Conservation (phyloP, 2,113 vertebrate genomes). For the Pionites leucogaster region DNA sequence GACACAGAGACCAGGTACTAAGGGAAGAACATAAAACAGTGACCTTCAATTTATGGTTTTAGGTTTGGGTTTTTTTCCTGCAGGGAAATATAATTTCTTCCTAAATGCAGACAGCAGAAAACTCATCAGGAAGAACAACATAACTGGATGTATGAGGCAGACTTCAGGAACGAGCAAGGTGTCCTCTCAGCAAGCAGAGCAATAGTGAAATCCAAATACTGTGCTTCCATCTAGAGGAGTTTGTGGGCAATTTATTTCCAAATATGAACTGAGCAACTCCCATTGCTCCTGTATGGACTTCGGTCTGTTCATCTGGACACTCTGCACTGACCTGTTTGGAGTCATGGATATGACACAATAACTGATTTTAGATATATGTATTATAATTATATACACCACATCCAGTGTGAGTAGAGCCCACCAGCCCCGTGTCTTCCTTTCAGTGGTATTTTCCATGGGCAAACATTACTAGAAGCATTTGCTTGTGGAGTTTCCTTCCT, state of each 20-base stretch:
- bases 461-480: background rate
- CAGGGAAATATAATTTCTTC: background rate
- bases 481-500: background rate
- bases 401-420: background rate
- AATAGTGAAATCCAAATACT: background rate
- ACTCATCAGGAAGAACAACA: background rate
- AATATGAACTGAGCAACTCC: background rate
- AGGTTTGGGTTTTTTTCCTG: background rate
- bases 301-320: background rate
- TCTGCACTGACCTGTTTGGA: rapidly evolving
- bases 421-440: rapidly evolving
- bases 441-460: background rate
- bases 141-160: rapidly evolving
- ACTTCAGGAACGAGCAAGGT: background rate
- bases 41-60: background rate
- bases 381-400: no score
- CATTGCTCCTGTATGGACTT: background rate
- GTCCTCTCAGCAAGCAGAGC: background rate
- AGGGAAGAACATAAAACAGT: background rate
- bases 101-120: background rate
- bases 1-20: background rate
- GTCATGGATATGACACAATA: background rate
- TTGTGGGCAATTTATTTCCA: background rate
- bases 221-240: conserved; percentile 65
- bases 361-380: rapidly evolving